Conservation (phyloP, 2,113 vertebrate species). For the Poicephalus meyeri region DNA sequence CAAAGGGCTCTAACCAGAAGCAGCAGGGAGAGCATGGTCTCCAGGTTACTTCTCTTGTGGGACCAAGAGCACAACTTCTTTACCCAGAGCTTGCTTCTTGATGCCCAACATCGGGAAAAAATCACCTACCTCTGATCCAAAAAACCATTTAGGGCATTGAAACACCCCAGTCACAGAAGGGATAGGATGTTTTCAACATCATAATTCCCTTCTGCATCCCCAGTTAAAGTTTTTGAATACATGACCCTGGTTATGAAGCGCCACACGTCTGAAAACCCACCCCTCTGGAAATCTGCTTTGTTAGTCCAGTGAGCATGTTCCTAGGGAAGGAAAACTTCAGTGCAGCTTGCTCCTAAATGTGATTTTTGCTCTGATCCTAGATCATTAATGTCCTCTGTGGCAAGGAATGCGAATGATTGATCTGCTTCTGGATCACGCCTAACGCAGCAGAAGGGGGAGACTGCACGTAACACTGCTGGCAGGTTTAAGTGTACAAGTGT, state of each 20-base stretch:
- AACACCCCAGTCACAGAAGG: neutral
- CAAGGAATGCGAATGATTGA: neutral
- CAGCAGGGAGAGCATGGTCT: neutral
- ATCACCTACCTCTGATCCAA: neutral
- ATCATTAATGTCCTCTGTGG: neutral
- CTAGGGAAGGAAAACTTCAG: neutral
- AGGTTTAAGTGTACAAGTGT: neutral
- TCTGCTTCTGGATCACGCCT: neutral
- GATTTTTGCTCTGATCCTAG: neutral
- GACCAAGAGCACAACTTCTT: neutral
- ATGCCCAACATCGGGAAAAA: neutral
- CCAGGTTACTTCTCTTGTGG: neutral
- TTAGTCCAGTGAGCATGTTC: neutral
- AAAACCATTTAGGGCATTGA: neutral
- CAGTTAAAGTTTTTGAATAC: neutral
- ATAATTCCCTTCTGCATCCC: neutral
- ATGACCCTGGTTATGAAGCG: neutral
- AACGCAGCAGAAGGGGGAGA: neutral
- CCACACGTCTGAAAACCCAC: rapidly evolving
- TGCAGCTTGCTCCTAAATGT: neutral
- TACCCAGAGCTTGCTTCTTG: neutral
- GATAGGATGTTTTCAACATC: neutral
- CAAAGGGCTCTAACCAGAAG: neutral
- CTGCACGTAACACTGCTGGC: neutral
- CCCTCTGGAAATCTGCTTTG: neutral